Evolutionary conservation across 2,888 invertebrate genomes (phyloP).

Genomic region (Merodon equestris): DNA sequence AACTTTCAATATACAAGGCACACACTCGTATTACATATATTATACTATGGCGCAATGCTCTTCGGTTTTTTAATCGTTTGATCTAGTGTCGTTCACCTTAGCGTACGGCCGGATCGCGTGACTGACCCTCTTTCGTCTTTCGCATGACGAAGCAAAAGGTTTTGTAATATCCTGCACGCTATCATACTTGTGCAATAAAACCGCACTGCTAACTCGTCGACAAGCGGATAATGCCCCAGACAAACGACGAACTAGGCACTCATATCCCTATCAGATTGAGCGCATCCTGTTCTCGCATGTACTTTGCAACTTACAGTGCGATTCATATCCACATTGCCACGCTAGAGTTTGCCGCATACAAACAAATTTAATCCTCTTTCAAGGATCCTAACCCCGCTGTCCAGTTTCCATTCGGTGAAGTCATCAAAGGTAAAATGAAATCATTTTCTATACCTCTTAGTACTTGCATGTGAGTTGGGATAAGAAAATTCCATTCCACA

Average conservation of each 20-base stretch:
- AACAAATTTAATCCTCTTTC: constrained; percentile 25
- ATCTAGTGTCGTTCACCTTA: constrained; percentile 31
- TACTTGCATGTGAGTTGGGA: not conserved
- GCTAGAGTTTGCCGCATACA: constrained; percentile 12
- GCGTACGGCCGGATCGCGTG: constrained; percentile 32
- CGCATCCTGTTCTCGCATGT: constrained; percentile 39
- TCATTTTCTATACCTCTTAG: constrained; percentile 46
- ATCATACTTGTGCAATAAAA: constrained; percentile 17
- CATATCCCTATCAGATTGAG: constrained; percentile 24
- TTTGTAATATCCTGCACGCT: not conserved
- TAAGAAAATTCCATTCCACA: constrained; percentile 52
- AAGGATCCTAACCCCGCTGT: constrained; percentile 10
- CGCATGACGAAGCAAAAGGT: constrained; percentile 8
- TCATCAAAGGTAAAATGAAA: constrained; percentile 32
- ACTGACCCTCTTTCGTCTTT: constrained; percentile 24
- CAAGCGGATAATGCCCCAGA: constrained; percentile 1
- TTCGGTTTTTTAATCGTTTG: too few species aligned
- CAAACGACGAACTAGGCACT: constrained; percentile 20
- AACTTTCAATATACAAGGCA: too few species aligned
- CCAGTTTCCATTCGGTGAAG: constrained; percentile 13
- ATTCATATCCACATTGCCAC: constrained; percentile 38
- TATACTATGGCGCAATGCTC: too few species aligned
- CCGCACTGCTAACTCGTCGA: not conserved
- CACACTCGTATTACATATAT: too few species aligned
- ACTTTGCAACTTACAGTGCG: constrained; percentile 40